Base-by-base conservation (phyloP, 2,888 invertebrate species). In the Gortyna flavago region DNA sequence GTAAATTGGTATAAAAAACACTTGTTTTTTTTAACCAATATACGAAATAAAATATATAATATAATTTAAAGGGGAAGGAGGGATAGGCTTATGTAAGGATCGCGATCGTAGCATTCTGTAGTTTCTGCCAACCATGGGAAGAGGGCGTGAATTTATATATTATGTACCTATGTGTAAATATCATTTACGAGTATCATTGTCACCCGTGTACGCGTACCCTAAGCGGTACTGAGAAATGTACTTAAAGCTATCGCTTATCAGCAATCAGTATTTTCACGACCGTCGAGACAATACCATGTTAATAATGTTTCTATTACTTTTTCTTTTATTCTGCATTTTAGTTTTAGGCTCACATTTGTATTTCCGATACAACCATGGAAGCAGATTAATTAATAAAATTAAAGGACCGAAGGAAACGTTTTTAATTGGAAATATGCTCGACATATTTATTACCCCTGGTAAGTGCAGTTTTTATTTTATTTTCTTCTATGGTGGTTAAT, bases 361-460 rank as follows among this genome's bases (percentile, higher is more conserved):
- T 72, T 81, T 81, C 13, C 85, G 87, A 48, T 87, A 85, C 66
- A 80, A 35, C 9, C 18, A 74, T 38, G 75, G 59, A 0, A 75
- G 77, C 29, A 72, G 80, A 35, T 73, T 88, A 21, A 72, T 88
- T 64, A n/a, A 78, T 16, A 86, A 85, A 78, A 80, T 88, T 29
- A 81, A 81, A 32, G 86, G 85, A 18, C 88, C 83, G 0, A 76
- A 73, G 64, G 72, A 62, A 62, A 71, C 69, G 32, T 83, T 85
- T 44, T 70, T 88, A 6, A 54, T 89, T 18, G 89, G 83, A 13
- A 87, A 88, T 59, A 6, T 77, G 0, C 72, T 81, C 25, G 80
- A 85, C 18, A 74, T 88, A 44, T 79, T 77, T 9, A 44, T 68
- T 18, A 78, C 73, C 13, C 86, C 88, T 35, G 88, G 87, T 87